These are phyloP conservation scores for Saturnia pavonia DNA, from an alignment of 2,888 invertebrate species.

Conservation along the genomic window DNA sequence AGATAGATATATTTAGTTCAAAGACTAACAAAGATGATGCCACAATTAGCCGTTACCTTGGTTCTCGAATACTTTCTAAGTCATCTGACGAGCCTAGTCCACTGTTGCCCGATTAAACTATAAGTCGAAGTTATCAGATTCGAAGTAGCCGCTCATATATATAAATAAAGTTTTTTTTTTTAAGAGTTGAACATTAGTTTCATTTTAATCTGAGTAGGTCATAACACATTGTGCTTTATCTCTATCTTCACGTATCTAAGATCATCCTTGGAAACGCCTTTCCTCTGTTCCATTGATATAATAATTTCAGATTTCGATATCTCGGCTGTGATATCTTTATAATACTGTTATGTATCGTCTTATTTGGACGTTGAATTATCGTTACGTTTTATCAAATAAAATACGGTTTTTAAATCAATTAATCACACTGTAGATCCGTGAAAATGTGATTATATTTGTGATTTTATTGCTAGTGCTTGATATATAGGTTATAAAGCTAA, in stretches of 20 bases:
- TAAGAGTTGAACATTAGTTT: neutral
- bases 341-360: constrained; percentile 18
- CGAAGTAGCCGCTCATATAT: too few species aligned
- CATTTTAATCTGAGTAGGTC: constrained; percentile 12
- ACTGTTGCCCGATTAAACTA: too few species aligned
- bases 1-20: too few species aligned
- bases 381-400: constrained; percentile 3
- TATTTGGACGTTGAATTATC: constrained; percentile 9
- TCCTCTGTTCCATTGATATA: constrained; percentile 42
- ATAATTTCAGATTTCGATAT: constrained; percentile 31
- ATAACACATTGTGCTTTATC: constrained; percentile 22
- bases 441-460: neutral
- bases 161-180: too few species aligned
- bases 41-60: too few species aligned
- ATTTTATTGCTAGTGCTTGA: neutral
- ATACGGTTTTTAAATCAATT: neutral
- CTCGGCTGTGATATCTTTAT: constrained; percentile 25
- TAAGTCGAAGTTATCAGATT: too few species aligned
- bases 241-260: constrained; percentile 39
- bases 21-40: too few species aligned
- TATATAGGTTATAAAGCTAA: too few species aligned
- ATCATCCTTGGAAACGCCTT: constrained; percentile 40
- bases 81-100: too few species aligned
- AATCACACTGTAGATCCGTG: neutral
- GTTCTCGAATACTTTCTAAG: too few species aligned